Evolutionary conservation across 1,140 invertebrate genomes (phyloP).

Genomic region (Chrysopa pallens): DNA sequence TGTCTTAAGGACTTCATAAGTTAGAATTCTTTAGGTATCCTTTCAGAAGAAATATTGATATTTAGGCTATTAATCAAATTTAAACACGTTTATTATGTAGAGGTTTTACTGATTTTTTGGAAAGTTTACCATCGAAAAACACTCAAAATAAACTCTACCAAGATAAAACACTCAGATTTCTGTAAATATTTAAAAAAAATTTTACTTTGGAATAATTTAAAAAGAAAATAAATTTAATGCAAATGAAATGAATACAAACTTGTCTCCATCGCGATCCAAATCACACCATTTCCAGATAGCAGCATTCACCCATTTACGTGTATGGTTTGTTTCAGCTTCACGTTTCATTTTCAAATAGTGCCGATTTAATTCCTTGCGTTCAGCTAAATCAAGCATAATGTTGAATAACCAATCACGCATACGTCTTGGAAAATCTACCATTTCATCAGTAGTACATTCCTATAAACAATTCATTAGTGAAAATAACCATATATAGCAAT

Average conservation of each 20-base stretch:
- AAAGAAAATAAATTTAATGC: too few relatives aligned
- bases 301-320: slow-evolving; percentile 71
- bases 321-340: slow-evolving; percentile 72
- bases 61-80: too few relatives aligned
- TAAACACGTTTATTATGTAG: too few relatives aligned
- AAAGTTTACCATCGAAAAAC: too few relatives aligned
- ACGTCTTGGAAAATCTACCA: slow-evolving; percentile 77
- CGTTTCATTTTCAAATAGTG: slow-evolving; percentile 72
- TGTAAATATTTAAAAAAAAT: too few relatives aligned
- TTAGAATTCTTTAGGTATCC: too few relatives aligned
- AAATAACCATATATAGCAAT: too few relatives aligned
- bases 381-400: slow-evolving; percentile 86
- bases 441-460: slow-evolving; percentile 65
- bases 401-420: slow-evolving; percentile 96
- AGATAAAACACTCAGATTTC: neutral
- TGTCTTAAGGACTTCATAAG: too few relatives aligned
- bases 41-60: too few relatives aligned
- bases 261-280: slow-evolving; percentile 42
- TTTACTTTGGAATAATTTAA: too few relatives aligned
- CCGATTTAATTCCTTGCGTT: slow-evolving; percentile 67
- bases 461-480: too few relatives aligned
- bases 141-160: neutral
- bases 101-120: too few relatives aligned
- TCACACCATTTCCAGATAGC: slow-evolving; percentile 97
- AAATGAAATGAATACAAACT: neutral